Conservation (phyloP, 2,888 invertebrate genomes). For the Lasiommata megera region DNA sequence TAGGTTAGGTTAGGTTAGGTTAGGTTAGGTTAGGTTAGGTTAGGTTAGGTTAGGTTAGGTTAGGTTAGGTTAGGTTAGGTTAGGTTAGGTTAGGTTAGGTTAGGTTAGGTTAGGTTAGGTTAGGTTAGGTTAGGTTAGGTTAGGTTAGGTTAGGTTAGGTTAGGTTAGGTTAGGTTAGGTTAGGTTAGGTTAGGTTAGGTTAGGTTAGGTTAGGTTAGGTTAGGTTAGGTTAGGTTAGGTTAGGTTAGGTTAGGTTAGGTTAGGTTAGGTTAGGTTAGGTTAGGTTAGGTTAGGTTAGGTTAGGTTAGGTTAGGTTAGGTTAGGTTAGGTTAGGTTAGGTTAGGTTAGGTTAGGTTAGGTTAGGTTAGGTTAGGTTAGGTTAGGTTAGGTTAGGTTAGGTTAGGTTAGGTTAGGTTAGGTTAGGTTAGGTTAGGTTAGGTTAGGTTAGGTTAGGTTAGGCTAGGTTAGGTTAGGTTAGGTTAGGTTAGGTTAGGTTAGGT, state of each 20-base stretch:
- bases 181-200: background rate
- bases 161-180: background rate
- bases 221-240: background rate
- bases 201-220: background rate
- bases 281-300: background rate
- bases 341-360: background rate
- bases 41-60: background rate
- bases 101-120: background rate
- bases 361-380: background rate
- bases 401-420: background rate
- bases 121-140: background rate
- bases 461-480: conserved; percentile 23
- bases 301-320: background rate
- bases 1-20: background rate
- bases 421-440: too few relatives aligned
- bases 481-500: conserved; percentile 22
- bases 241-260: too few relatives aligned
- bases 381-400: background rate
- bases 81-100: background rate
- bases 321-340: background rate
- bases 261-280: too few relatives aligned
- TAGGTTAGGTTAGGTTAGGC: too few relatives aligned
- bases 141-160: background rate
- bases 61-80: background rate
- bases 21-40: background rate